Base-by-base conservation (phyloP, 1,140 invertebrate genomes). In the Patella vulgata region DNA sequence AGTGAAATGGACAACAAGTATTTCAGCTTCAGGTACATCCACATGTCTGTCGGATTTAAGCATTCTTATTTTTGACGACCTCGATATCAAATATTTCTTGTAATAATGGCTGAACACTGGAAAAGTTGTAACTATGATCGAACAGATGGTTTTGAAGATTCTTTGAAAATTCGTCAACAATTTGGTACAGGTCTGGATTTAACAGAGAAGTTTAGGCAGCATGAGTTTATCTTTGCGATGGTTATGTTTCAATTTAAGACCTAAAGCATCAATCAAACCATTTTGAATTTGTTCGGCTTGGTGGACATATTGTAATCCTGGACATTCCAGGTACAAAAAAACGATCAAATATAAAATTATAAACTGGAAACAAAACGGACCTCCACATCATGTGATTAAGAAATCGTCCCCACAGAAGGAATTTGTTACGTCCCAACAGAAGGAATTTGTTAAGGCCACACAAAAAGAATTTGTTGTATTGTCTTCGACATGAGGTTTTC, bases 171-270 rank as follows among this genome's bases (percentile, higher is more conserved):
- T 75, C 66, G 21, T 75, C 73, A 19, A 74, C 61, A 11, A 73
- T 67, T 53, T 75, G 71, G 27, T 66, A 47, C 0, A 78, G 42
- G 23, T 74, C 67, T 21, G 75, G 69, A 1, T 75, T 67, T 5
- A 74, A 60, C 6, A 78, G 1, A 78, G 66, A 1, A 78, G 60
- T 36, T 69, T 66, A 19, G 73, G 66, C 33, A 78, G 59, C n/a
- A 78, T 28, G 33, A 73, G 52, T n/a, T 56, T 62, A 30, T 78
- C 68, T 33, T 73, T 75, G 2, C 73, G 73, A 30, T 78, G 75
- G 48, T 78, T 78, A 50, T 75, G 73, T 46, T 75, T 75, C 9
- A 78, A 53, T 33, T 75, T 73, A 14, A 78, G 56, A 4, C 71
- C 57, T 8, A 75, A 28, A 3, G 75, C 64, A 33, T 78, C 70